phyloP scores from a whole-genome alignment of 2,113 vertebrate genomes.

The Tragelaphus scriptus region DNA sequence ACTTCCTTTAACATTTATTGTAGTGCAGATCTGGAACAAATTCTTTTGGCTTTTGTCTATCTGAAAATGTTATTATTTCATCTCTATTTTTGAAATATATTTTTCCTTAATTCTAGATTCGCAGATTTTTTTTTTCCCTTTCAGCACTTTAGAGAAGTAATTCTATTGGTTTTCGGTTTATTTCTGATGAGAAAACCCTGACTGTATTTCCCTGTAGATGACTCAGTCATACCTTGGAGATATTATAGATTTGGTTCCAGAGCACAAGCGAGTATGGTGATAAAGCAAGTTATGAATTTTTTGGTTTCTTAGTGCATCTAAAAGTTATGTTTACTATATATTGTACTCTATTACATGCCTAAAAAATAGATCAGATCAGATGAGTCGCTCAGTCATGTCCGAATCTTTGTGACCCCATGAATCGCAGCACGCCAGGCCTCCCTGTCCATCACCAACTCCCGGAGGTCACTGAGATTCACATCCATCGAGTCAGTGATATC shows the following conservation, averaged over 20 bases:
- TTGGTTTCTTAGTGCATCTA: neutral
- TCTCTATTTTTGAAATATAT: neutral
- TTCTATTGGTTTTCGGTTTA: neutral
- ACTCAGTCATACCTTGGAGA: neutral
- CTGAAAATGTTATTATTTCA: slow-evolving; percentile 19
- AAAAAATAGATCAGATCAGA: neutral
- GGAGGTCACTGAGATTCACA: too few species aligned
- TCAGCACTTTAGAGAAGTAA: neutral
- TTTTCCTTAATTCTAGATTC: neutral
- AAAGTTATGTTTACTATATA: neutral
- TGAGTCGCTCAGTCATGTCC: too few species aligned
- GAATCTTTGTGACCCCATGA: too few species aligned
- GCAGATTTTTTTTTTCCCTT: neutral
- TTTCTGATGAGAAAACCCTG: neutral
- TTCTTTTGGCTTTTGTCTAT: neutral
- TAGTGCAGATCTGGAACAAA: neutral
- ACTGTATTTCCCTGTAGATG: neutral
- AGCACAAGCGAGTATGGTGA: neutral
- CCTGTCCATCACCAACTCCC: too few species aligned
- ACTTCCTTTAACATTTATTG: neutral
- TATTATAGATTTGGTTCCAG: neutral
- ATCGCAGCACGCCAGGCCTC: too few species aligned
- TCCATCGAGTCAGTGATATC: too few species aligned
- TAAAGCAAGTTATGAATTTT: neutral
- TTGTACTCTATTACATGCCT: neutral